Conservation (phyloP, 2,113 vertebrate genomes). For the Barbus barbus region DNA sequence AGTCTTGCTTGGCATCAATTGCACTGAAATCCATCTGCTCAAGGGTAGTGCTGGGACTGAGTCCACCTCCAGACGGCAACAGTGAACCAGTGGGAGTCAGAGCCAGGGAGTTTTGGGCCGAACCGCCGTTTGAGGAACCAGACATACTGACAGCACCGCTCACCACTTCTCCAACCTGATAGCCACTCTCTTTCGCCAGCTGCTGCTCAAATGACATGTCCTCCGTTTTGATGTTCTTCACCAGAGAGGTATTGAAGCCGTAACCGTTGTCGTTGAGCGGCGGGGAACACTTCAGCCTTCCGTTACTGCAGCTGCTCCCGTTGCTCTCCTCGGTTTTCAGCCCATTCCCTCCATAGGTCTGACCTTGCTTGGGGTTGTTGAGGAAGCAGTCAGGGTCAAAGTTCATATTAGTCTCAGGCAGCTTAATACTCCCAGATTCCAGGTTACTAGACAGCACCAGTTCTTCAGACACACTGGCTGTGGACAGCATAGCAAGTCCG, state of each 20-base stretch:
- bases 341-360: slow-evolving; percentile 92
- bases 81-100: slow-evolving; percentile 85
- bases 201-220: slow-evolving; percentile 89
- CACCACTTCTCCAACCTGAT: slow-evolving; percentile 73
- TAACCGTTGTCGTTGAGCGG: slow-evolving; percentile 79
- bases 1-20: slow-evolving; percentile 97
- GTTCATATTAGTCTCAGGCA: slow-evolving; percentile 93
- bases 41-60: slow-evolving; percentile 96
- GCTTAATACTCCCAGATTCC: slow-evolving; percentile 85
- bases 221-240: slow-evolving; percentile 95
- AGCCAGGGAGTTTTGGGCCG: slow-evolving; percentile 79
- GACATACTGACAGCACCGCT: slow-evolving; percentile 69
- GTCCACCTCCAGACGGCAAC: slow-evolving; percentile 92
- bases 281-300: slow-evolving; percentile 58
- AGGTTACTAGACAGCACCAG: slow-evolving; percentile 93
- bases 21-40: slow-evolving; percentile 99
- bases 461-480: slow-evolving; percentile 83
- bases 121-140: slow-evolving; percentile 77
- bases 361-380: slow-evolving; percentile 98
- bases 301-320: slow-evolving; percentile 63
- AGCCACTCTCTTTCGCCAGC: slow-evolving; percentile 82
- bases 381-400: slow-evolving; percentile 99
- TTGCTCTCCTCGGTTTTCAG: slow-evolving; percentile 81
- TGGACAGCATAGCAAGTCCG: slow-evolving; percentile 80
- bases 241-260: slow-evolving; percentile 82